A percentile compares a stretch with the other conserved stretches of the same genome.
phyloP scores from a whole-genome alignment of 2,113 vertebrate species.

The Nymphicus hollandicus region DNA sequence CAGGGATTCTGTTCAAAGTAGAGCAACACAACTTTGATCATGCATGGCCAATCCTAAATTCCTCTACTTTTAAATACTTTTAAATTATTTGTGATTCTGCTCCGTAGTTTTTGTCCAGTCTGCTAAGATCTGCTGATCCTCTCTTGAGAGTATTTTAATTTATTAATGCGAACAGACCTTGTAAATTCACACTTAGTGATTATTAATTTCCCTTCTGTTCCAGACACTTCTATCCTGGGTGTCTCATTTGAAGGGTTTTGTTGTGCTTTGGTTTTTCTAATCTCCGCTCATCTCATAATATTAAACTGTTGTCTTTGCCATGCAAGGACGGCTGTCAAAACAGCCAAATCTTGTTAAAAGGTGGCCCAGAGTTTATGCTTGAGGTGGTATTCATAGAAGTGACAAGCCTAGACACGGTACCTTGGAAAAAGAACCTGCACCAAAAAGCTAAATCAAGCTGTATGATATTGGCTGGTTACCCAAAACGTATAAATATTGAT shows the following conservation, averaged over 20 bases:
- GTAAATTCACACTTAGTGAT: slow-evolving; percentile 14
- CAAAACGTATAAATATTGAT: slow-evolving; percentile 22
- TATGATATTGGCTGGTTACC: neutral
- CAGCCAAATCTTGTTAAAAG: neutral
- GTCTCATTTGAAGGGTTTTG: neutral
- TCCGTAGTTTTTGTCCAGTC: neutral
- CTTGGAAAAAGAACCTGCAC: neutral
- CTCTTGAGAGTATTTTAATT: neutral
- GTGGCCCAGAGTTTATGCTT: neutral
- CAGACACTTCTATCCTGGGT: neutral
- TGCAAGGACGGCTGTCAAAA: slow-evolving; percentile 1
- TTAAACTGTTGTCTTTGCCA: neutral
- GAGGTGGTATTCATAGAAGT: neutral
- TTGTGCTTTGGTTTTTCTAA: neutral
- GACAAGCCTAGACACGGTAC: slow-evolving; percentile 13
- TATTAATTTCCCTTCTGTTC: slow-evolving; percentile 21
- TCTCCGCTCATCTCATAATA: neutral
- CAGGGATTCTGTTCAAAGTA: neutral
- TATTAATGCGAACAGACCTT: slow-evolving; percentile 9
- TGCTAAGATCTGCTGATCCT: neutral
- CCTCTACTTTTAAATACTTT: neutral
- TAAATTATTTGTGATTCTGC: neutral
- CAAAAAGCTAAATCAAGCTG: neutral
- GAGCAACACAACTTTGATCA: neutral
- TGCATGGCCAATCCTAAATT: neutral